Evolutionary conservation across 2,797 vertebrate species (phyloP).

Genomic region (Adelosebastes latens): DNA sequence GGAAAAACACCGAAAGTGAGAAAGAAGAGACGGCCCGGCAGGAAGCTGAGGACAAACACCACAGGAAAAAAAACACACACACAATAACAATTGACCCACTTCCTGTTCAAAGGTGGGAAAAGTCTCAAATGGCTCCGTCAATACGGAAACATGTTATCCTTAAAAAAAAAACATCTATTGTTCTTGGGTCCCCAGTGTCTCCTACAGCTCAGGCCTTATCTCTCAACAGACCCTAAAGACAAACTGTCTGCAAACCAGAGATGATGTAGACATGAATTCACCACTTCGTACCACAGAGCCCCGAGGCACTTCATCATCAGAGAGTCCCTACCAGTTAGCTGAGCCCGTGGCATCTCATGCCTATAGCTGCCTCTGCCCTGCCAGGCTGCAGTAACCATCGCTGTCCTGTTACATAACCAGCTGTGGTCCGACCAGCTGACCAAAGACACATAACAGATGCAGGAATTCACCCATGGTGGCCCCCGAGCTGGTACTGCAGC

Average conservation of each 20-base stretch:
- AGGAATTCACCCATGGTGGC: slow-evolving; percentile 45
- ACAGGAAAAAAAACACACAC: slow-evolving; percentile 17
- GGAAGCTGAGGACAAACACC: slow-evolving; percentile 57
- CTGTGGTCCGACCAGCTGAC: slow-evolving; percentile 49
- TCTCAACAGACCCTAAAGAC: slow-evolving; percentile 18
- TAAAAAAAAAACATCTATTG: slow-evolving; percentile 43
- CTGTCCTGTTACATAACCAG: slow-evolving; percentile 46
- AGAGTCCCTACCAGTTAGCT: neutral
- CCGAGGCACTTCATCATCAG: neutral
- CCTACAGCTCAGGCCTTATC: neutral
- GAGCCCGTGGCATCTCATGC: slow-evolving; percentile 7
- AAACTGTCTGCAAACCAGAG: neutral
- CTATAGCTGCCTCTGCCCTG: neutral
- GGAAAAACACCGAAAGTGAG: slow-evolving; percentile 23
- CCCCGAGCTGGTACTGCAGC: slow-evolving; percentile 28
- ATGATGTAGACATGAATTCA: neutral
- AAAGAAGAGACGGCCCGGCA: slow-evolving; percentile 52
- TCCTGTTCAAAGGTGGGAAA: slow-evolving; percentile 63
- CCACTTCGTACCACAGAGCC: neutral
- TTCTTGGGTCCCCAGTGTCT: slow-evolving; percentile 31
- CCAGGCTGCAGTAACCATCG: slow-evolving; percentile 26
- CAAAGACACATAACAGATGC: slow-evolving; percentile 32
- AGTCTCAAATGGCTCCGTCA: slow-evolving; percentile 35
- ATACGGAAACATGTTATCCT: slow-evolving; percentile 24
- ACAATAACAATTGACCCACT: slow-evolving; percentile 64